These are phyloP conservation scores for Timema podura DNA, from an alignment of 2,888 invertebrate genomes.

Conservation along the genomic window DNA sequence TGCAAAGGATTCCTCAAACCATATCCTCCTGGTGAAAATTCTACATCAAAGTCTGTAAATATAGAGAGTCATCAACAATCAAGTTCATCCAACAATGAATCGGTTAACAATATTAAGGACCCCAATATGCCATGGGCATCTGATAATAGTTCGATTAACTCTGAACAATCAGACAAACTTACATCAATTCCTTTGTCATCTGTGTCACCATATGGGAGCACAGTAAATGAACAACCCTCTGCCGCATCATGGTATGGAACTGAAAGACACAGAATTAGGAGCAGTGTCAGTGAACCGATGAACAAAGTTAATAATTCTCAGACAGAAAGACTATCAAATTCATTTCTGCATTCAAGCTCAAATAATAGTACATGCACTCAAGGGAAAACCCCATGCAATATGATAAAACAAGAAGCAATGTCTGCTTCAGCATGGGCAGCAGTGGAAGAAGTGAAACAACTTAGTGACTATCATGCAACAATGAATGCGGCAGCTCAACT, in stretches of 20 bases:
- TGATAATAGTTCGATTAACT: neutral
- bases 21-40: constrained; percentile 53
- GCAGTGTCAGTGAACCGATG: too few species aligned
- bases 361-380: neutral
- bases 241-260: neutral
- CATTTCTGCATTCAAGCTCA: neutral
- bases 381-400: constrained; percentile 15
- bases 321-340: neutral
- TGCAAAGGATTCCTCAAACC: constrained; percentile 53
- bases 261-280: constrained; percentile 12
- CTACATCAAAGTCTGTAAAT: constrained; percentile 14
- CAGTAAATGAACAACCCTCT: constrained; percentile 8
- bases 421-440: constrained; percentile 38
- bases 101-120: constrained; percentile 5
- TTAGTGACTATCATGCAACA: constrained; percentile 42
- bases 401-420: constrained; percentile 37
- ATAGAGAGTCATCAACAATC: constrained; percentile 19
- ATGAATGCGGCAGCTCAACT: constrained; percentile 26
- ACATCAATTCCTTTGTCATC: neutral
- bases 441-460: constrained; percentile 43
- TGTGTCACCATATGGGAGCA: neutral
- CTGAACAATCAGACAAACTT: neutral
- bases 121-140: constrained; percentile 7
- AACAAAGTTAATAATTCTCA: too few species aligned
- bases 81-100: neutral